Conservation (phyloP, 2,113 vertebrate species). For the Ibidorhyncha struthersii region DNA sequence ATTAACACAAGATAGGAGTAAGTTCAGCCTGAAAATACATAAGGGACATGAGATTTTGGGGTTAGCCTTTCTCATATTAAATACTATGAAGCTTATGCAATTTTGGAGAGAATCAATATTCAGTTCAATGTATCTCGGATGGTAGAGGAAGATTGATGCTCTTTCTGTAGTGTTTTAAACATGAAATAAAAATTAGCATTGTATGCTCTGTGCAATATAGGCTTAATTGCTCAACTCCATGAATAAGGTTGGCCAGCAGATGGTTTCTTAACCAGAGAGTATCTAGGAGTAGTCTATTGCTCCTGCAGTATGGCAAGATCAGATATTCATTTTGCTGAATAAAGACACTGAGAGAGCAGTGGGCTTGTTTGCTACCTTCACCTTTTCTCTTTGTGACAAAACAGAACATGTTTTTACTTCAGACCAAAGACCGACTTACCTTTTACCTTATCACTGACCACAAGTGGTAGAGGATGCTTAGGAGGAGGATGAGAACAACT, state of each 20-base stretch:
- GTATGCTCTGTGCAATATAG: not conserved
- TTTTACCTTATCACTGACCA: not conserved
- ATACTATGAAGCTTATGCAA: not conserved
- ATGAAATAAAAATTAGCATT: not conserved
- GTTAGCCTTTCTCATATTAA: not conserved
- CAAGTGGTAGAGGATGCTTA: not conserved
- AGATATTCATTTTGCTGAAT: not conserved
- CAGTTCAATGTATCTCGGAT: not conserved
- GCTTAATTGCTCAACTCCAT: not conserved
- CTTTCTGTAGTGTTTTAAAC: not conserved
- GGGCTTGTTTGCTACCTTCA: not conserved
- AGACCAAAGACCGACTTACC: not conserved
- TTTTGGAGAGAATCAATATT: not conserved
- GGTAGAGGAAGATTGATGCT: not conserved
- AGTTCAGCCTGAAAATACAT: not conserved
- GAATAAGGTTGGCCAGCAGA: not conserved
- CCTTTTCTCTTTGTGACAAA: not conserved
- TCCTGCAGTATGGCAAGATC: not conserved
- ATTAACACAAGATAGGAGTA: not conserved
- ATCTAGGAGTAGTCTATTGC: not conserved
- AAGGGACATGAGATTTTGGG: not conserved
- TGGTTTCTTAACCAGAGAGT: not conserved
- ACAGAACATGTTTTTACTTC: not conserved
- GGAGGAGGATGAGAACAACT: not conserved
- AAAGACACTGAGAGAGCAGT: not conserved